Percentiles rank a stretch among this genome's conserved stretches.
Conservation (phyloP, 2,113 vertebrate species). For the Pantherophis guttatus region DNA sequence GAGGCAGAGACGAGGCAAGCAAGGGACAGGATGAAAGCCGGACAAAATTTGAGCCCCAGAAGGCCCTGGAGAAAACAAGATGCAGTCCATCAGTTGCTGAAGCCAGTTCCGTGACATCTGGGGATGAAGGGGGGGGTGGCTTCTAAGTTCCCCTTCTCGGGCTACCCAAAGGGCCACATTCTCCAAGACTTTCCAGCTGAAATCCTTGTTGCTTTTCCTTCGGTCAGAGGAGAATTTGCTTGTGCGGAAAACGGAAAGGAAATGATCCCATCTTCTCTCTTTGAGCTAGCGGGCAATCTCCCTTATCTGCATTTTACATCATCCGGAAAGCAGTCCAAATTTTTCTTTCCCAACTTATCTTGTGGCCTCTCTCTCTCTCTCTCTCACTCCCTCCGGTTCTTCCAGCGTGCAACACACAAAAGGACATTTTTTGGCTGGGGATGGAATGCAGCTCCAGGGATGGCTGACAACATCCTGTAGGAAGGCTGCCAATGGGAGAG, state of each 20-base stretch:
- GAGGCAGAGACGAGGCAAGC: background rate
- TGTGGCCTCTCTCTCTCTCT: accelerated
- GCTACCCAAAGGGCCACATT: accelerated
- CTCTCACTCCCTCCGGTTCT: background rate
- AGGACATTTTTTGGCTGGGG: background rate
- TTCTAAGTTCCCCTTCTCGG: background rate
- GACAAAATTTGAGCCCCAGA: background rate
- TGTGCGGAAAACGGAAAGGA: background rate
- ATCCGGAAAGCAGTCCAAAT: conserved; percentile 6
- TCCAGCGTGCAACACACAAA: background rate
- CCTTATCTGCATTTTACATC: background rate
- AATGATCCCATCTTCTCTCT: background rate
- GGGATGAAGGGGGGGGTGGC: background rate
- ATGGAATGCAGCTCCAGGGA: background rate
- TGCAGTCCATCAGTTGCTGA: background rate
- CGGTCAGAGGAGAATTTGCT: background rate
- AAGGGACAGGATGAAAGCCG: background rate
- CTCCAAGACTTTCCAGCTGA: conserved; percentile 13
- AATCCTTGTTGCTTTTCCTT: accelerated
- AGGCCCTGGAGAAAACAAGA: background rate
- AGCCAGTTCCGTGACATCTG: background rate
- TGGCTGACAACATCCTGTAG: background rate
- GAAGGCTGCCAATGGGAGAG: background rate
- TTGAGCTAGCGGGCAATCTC: background rate
- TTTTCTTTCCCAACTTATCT: background rate